Conservation (phyloP, 2,797 vertebrate species). For the Buphagus erythrorhynchus region DNA sequence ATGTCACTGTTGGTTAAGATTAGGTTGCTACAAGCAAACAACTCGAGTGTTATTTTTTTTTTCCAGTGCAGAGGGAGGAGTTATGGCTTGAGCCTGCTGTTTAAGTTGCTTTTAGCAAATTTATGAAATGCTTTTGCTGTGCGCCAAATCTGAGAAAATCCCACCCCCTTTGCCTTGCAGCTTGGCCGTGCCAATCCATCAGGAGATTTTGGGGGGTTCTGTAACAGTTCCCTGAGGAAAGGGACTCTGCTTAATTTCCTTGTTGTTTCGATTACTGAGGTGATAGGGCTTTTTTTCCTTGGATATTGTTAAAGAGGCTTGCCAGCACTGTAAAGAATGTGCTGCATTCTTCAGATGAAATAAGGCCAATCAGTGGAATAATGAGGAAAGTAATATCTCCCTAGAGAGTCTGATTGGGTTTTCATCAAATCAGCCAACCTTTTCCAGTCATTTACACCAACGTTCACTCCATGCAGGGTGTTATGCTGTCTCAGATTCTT, state of each 20-base stretch:
- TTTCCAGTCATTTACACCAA: constrained; percentile 82
- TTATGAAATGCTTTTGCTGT: constrained; percentile 29
- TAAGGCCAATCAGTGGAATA: constrained; percentile 92
- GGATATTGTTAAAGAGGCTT: constrained; percentile 81
- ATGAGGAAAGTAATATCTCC: constrained; percentile 92
- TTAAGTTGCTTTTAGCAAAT: constrained; percentile 67
- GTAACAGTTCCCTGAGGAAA: constrained; percentile 53
- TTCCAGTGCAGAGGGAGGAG: constrained; percentile 33
- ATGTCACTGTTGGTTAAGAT: constrained; percentile 84
- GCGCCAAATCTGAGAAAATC: constrained; percentile 1
- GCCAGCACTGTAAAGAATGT: constrained; percentile 80
- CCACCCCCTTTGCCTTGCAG: not conserved
- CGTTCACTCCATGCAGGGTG: constrained; percentile 68
- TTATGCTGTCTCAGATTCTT: constrained; percentile 71
- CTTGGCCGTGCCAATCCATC: not conserved
- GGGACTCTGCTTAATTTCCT: constrained; percentile 74
- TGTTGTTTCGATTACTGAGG: constrained; percentile 80
- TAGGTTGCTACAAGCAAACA: constrained; percentile 79
- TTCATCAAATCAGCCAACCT: constrained; percentile 89
- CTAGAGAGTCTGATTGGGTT: constrained; percentile 87
- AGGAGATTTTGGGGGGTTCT: constrained; percentile 27
- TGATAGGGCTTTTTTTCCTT: constrained; percentile 74
- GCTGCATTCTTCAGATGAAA: constrained; percentile 86
- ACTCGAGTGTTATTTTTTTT: constrained; percentile 36
- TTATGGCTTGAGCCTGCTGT: not conserved